Evolutionary conservation across 2,113 vertebrate species (phyloP).

Genomic region (Pluvianellus socialis): DNA sequence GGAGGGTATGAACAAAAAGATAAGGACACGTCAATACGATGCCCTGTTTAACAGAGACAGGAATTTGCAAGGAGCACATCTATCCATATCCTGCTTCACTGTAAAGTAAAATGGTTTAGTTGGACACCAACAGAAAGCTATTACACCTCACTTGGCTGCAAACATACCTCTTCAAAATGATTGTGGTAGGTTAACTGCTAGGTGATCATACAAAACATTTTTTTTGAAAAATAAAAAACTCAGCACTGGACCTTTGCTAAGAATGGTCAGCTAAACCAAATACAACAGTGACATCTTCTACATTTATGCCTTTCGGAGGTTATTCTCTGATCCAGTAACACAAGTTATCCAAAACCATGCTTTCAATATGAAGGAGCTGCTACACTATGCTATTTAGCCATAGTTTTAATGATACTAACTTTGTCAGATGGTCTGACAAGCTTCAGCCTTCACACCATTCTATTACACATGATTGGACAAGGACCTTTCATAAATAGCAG

Average conservation of each 20-base stretch:
- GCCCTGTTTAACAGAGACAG: not conserved
- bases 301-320: not conserved
- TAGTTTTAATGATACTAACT: not conserved
- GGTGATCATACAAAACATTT: not conserved
- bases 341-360: not conserved
- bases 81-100: not conserved
- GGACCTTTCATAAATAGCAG: not conserved
- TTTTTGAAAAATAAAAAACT: not conserved
- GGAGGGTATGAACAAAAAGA: not conserved
- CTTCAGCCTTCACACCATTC: not conserved
- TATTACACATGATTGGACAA: not conserved
- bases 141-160: not conserved
- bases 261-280: not conserved
- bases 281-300: not conserved
- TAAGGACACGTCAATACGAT: not conserved
- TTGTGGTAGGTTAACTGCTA: not conserved
- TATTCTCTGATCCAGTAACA: not conserved
- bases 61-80: not conserved
- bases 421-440: not conserved
- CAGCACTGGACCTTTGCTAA: not conserved
- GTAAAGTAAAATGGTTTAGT: not conserved
- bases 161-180: not conserved
- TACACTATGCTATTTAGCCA: not conserved
- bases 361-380: not conserved
- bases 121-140: not conserved